Percentiles rank a stretch among this genome's conserved stretches.
These are phyloP conservation scores for Trichacis sp. DNA, from an alignment of 2,888 invertebrate species.

Conservation along the genomic window DNA sequence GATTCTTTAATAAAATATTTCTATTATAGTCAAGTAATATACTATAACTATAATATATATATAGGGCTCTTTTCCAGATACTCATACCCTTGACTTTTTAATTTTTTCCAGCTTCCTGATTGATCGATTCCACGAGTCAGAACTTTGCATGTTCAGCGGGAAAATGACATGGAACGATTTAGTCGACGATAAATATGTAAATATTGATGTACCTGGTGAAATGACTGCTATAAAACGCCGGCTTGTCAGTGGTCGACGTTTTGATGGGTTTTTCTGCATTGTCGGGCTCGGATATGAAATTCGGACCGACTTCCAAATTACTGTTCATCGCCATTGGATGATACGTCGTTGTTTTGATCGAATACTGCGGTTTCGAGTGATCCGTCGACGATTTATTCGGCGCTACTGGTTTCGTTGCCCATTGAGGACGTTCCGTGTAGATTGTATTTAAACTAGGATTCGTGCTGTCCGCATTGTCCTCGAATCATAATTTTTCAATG, in stretches of 20 bases:
- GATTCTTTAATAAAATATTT: no score
- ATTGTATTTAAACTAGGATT: conserved; percentile 54
- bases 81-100: no score
- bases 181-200: no score
- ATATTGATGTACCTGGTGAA: conserved; percentile 57
- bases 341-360: conserved; percentile 58
- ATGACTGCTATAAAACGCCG: conserved; percentile 51
- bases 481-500: conserved; percentile 3
- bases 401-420: conserved; percentile 59
- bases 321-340: conserved; percentile 49
- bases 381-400: conserved; percentile 52
- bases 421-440: conserved; percentile 60
- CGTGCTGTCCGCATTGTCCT: conserved; percentile 53
- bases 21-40: no score
- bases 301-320: conserved; percentile 53
- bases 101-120: no score
- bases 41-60: no score
- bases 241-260: conserved; percentile 55
- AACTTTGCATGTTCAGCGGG: neutral
- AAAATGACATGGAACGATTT: no score
- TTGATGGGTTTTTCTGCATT: conserved; percentile 46
- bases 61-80: no score
- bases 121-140: no score
- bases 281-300: conserved; percentile 58
- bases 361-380: conserved; percentile 58